These are phyloP conservation scores for Loriculus beryllinus DNA, from an alignment of 2,797 vertebrate species.

Conservation along the genomic window DNA sequence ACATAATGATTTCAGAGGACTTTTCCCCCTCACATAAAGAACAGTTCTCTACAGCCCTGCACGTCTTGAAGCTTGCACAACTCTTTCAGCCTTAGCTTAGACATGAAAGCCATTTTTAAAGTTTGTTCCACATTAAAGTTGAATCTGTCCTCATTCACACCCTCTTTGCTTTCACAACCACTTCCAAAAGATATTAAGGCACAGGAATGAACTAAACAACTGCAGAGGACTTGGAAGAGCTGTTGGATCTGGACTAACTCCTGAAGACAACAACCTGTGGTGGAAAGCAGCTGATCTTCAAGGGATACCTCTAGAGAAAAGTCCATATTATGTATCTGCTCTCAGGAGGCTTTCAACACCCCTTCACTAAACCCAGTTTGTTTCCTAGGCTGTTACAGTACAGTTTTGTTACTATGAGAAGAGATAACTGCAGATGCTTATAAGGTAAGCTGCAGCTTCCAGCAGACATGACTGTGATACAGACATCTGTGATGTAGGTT, in stretches of 20 bases:
- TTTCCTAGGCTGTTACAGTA: neutral
- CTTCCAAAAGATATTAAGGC: neutral
- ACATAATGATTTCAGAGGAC: neutral
- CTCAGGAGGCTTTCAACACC: neutral
- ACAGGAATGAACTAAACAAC: neutral
- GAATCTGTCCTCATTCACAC: neutral
- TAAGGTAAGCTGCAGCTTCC: neutral
- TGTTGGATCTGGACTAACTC: neutral
- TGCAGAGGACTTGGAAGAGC: neutral
- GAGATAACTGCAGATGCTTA: neutral
- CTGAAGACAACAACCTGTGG: neutral
- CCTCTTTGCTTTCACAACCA: neutral
- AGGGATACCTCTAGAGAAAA: neutral
- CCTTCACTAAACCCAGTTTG: neutral
- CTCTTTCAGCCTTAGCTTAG: neutral
- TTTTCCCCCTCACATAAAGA: accelerated
- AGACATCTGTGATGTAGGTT: neutral
- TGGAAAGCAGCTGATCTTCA: neutral
- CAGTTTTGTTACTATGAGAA: neutral
- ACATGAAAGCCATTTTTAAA: neutral
- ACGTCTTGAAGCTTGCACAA: neutral
- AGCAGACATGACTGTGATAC: neutral
- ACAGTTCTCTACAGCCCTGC: neutral
- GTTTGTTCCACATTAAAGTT: neutral
- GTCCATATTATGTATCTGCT: no score